These are phyloP conservation scores for Pseudococcus longispinus DNA, from an alignment of 2,888 invertebrate genomes.

Conservation along the genomic window DNA sequence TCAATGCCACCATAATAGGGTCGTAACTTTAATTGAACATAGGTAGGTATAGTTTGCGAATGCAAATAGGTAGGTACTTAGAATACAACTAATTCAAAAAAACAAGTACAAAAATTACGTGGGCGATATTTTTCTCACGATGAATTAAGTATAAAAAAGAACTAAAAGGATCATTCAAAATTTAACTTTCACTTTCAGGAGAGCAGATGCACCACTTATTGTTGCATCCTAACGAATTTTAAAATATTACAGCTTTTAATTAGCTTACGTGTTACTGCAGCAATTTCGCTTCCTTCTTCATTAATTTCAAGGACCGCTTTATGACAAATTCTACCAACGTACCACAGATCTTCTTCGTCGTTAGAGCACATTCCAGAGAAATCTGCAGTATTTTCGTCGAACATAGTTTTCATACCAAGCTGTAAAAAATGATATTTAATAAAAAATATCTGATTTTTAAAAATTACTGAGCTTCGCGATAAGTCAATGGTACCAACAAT, in stretches of 20 bases:
- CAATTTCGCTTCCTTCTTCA: slow-evolving; percentile 86
- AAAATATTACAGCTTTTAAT: too few relatives aligned
- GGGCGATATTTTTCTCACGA: not conserved
- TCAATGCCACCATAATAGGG: too few relatives aligned
- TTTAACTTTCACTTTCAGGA: too few relatives aligned
- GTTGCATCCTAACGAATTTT: too few relatives aligned
- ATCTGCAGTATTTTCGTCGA: slow-evolving; percentile 66
- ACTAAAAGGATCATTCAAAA: too few relatives aligned
- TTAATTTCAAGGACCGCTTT: slow-evolving; percentile 87
- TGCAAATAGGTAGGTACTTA: too few relatives aligned
- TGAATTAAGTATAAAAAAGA: not conserved
- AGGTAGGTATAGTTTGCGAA: too few relatives aligned
- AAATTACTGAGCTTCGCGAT: too few relatives aligned
- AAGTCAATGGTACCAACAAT: slow-evolving; percentile 66
- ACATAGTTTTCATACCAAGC: slow-evolving; percentile 50
- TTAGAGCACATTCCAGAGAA: slow-evolving; percentile 70
- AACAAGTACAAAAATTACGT: not conserved
- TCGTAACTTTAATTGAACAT: too few relatives aligned
- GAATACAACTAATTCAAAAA: too few relatives aligned
- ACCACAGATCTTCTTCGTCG: slow-evolving; percentile 64
- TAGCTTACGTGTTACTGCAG: slow-evolving; percentile 80
- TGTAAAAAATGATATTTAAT: not conserved
- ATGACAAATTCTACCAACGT: slow-evolving; percentile 79
- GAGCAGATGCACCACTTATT: too few relatives aligned
- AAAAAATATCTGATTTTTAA: not conserved